Base-by-base conservation (phyloP, 2,797 vertebrate species). In the Hephaestus fuliginosus region DNA sequence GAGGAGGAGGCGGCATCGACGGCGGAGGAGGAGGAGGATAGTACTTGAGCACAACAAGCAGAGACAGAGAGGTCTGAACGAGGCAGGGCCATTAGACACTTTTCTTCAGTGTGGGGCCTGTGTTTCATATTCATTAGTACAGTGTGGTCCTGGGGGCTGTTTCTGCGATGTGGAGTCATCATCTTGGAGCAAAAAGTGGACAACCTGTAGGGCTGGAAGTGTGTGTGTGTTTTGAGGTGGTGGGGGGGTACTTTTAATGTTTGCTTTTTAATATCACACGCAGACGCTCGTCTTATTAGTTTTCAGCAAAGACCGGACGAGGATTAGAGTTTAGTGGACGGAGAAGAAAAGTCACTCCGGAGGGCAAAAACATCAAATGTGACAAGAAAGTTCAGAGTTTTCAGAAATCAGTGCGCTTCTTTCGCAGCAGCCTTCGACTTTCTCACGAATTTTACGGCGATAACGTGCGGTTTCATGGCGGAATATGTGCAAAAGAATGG, bases 41-140 rank as follows among this genome's bases (percentile, higher is more conserved):
- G 69, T 86, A 88, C 88, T 91, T 89, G 83, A 90, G 63, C 66
- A 86, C 78, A 86, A 82, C 80, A 82, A 77, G 83, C 72, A 80
- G 60, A 74, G 57, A 79, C 68, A 69, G 57, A 79, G 70, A 69
- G 81, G 89, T 86, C 79, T 90, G 88, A 91, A 89, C 87, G 86
- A 87, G 61, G 80, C 72, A 72, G 65, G 81, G 46, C 87, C 85
- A 87, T 91, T 81, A 87, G 82, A 71, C 36, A 56, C 78, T 71
- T 87, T 87, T 39, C 30, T 39, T 85, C 87, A 85, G 72, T 60
- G 51, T n/a, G 5, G 80, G 76, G 49, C 63, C 65, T 36, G 80
- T 39, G 70, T 83, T 81, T 86, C 36, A 55, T 15, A 67, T 68
- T 86, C 72, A 84, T 87, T 81, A 81, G 66, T 68, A 66, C 78